A percentile compares a stretch with the other conserved stretches of the same genome.
Conservation (phyloP, 2,888 invertebrate genomes). For the Zele albiditarsus region DNA sequence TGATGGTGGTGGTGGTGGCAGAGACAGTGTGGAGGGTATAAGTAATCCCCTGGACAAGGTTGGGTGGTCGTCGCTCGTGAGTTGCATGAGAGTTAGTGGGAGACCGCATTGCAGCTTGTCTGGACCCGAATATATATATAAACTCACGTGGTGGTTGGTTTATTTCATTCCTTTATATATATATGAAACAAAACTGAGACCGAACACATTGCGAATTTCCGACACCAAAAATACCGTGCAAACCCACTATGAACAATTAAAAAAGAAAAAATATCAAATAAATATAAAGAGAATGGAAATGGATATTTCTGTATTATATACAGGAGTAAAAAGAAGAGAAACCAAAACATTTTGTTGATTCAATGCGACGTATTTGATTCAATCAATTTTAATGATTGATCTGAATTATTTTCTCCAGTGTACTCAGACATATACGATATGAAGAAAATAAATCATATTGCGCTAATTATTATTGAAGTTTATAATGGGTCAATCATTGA, state of each 20-base stretch:
- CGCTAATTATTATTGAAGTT: neutral
- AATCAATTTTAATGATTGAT: too few species aligned
- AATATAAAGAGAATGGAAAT: too few species aligned
- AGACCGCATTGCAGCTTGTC: constrained; percentile 26
- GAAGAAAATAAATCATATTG: too few species aligned
- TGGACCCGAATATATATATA: constrained; percentile 2
- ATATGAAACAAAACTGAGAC: neutral
- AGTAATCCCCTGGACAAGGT: constrained; percentile 1
- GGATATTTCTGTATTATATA: too few species aligned
- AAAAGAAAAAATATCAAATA: too few species aligned
- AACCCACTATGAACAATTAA: too few species aligned
- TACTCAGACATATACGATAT: too few species aligned
- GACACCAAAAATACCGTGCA: too few species aligned
- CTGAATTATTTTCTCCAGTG: too few species aligned
- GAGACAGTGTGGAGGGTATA: neutral
- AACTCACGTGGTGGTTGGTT: neutral
- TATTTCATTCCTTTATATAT: constrained; percentile 6
- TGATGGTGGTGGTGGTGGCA: neutral
- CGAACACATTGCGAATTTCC: neutral
- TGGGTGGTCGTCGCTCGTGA: constrained; percentile 12
- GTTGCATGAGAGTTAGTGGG: neutral
- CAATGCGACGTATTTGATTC: too few species aligned
- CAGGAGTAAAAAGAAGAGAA: too few species aligned
- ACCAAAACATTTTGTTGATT: too few species aligned
- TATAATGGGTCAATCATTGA: constrained; percentile 26